Evolutionary conservation across 92 coral and sea anemone genomes (phyloP).

Genomic region (Heteractis magnifica): DNA sequence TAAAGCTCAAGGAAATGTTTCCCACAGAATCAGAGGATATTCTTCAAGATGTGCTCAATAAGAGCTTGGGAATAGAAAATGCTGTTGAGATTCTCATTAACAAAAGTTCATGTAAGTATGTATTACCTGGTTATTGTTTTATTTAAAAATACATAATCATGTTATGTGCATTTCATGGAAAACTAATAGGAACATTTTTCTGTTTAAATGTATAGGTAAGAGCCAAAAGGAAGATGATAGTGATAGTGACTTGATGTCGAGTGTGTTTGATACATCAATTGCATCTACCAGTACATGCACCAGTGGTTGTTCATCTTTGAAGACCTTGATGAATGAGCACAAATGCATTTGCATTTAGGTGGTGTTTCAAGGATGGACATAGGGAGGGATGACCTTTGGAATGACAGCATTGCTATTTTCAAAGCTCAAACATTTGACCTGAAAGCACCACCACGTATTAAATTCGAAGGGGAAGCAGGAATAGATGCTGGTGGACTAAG

Average conservation of each 20-base stretch:
- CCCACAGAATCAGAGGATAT: conserved; percentile 29
- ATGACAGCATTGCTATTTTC: conserved; percentile 11
- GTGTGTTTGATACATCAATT: conserved; percentile 23
- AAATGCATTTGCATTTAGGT: conserved; percentile 19
- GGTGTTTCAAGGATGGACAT: conserved; percentile 35
- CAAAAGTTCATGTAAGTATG: conserved; percentile 10
- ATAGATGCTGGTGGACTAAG: conserved; percentile 57
- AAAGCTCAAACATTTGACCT: conserved; percentile 16
- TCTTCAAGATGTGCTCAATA: conserved; percentile 26
- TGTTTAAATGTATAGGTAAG: conserved; percentile 15
- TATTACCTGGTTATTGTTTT: background rate
- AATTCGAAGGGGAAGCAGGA: conserved; percentile 53
- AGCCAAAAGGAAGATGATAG: conserved; percentile 16
- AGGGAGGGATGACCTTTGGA: conserved; percentile 44
- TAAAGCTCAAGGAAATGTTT: conserved; percentile 38
- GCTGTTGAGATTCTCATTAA: conserved; percentile 37
- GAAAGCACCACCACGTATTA: conserved; percentile 29
- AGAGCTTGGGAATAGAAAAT: conserved; percentile 16
- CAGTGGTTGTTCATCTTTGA: conserved; percentile 8
- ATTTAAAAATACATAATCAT: conserved; percentile 7
- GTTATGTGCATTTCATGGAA: conserved; percentile 7
- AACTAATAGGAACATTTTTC: background rate
- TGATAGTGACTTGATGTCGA: conserved; percentile 21
- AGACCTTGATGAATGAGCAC: conserved; percentile 34
- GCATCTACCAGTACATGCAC: conserved; percentile 10